Conservation (phyloP, 1,140 invertebrate species). For the Cherax quadricarinatus region DNA sequence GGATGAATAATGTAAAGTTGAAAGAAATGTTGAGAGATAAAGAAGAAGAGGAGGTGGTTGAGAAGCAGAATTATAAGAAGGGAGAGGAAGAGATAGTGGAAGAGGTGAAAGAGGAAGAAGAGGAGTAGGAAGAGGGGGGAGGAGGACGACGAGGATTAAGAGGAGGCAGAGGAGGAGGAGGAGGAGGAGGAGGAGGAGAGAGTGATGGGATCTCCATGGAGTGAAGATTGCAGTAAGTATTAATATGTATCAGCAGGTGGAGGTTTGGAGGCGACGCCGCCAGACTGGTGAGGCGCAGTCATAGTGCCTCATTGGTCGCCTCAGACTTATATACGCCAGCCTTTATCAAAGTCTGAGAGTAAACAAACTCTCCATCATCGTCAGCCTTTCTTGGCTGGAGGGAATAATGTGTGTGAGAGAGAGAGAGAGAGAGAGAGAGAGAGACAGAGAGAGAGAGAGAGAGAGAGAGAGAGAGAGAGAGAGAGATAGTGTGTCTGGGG, state of each 20-base stretch:
- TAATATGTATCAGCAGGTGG: conserved; percentile 35
- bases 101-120: background rate
- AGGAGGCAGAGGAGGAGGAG: too few species aligned
- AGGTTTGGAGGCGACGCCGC: conserved; percentile 17
- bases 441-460: too few species aligned
- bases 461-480: too few species aligned
- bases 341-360: conserved; percentile 55
- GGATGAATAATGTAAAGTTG: too few species aligned
- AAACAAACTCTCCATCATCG: conserved; percentile 62
- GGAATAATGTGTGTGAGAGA: too few species aligned
- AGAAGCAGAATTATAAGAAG: background rate
- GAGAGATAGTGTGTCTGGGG: too few species aligned
- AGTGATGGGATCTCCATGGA: conserved; percentile 16
- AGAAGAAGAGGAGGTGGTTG: too few species aligned
- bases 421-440: too few species aligned
- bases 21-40: too few species aligned
- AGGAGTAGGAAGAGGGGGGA: background rate
- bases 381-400: conserved; percentile 31
- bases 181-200: background rate
- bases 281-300: conserved; percentile 29
- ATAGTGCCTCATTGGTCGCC: conserved; percentile 44
- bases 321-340: conserved; percentile 49
- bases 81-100: too few species aligned
- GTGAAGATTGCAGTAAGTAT: conserved; percentile 23
- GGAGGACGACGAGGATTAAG: background rate